These are phyloP conservation scores for Ophioninae sp. DNA, from an alignment of 2,888 invertebrate species.

Conservation along the genomic window DNA sequence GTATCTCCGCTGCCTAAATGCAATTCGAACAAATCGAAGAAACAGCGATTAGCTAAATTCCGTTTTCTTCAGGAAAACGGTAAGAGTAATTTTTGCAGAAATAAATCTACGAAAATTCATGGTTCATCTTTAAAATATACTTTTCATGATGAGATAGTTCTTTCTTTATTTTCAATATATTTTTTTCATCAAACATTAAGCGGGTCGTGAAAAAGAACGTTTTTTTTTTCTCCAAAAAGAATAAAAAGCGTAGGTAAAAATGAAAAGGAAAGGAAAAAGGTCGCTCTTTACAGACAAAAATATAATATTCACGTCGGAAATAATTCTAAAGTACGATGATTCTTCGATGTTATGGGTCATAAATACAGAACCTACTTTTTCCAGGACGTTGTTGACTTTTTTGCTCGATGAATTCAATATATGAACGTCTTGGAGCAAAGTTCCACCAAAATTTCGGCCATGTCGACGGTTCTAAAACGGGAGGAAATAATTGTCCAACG, in stretches of 20 bases:
- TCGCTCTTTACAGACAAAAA: too few relatives aligned
- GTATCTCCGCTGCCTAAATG: conserved; percentile 78
- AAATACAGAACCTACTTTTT: conserved; percentile 72
- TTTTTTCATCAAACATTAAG: too few relatives aligned
- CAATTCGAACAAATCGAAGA: conserved; percentile 10
- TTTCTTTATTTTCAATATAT: too few relatives aligned
- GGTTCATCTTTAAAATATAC: too few relatives aligned
- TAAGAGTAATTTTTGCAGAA: not conserved
- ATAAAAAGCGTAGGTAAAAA: too few relatives aligned
- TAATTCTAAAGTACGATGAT: not conserved
- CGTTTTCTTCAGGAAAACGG: not conserved
- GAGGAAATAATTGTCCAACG: not conserved
- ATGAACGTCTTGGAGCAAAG: conserved; percentile 74
- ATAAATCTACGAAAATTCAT: not conserved
- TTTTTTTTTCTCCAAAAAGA: too few relatives aligned
- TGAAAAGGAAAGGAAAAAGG: too few relatives aligned
- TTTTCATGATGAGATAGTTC: too few relatives aligned
- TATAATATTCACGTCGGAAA: too few relatives aligned
- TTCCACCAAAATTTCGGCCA: conserved; percentile 70
- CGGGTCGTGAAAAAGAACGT: too few relatives aligned
- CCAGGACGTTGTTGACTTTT: conserved; percentile 74
- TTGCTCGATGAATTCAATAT: conserved; percentile 73
- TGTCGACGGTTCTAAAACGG: conserved; percentile 68
- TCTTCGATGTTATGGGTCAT: not conserved
- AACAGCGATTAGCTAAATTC: not conserved